These are phyloP conservation scores for Sebastes steindachneri DNA, from an alignment of 2,797 vertebrate species.

Conservation along the genomic window DNA sequence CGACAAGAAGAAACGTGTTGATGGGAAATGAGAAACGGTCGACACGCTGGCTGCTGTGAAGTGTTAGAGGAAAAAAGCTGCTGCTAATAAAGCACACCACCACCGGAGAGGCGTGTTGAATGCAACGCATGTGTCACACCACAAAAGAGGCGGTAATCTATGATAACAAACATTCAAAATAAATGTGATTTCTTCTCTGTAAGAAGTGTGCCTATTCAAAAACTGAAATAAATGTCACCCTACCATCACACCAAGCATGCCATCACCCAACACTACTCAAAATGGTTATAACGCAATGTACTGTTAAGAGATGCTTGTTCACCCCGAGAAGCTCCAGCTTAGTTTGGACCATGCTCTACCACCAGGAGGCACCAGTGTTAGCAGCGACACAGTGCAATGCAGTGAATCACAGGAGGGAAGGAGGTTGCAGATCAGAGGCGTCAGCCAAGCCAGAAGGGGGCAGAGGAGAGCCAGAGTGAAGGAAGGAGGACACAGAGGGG, in stretches of 20 bases:
- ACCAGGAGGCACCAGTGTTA: conserved; percentile 63
- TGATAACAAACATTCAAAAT: neutral
- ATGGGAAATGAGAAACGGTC: conserved; percentile 15
- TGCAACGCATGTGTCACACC: neutral
- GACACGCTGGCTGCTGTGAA: conserved; percentile 23
- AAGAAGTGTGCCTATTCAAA: neutral
- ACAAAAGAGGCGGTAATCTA: neutral
- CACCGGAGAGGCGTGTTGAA: conserved; percentile 16
- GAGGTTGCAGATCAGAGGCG: conserved; percentile 37
- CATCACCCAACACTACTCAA: conserved; percentile 8
- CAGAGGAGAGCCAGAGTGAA: conserved; percentile 48
- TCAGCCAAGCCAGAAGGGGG: conserved; percentile 55
- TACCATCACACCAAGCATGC: conserved; percentile 11
- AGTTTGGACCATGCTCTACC: conserved; percentile 32
- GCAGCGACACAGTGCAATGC: conserved; percentile 10
- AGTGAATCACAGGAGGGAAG: conserved; percentile 8
- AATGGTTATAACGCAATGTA: neutral
- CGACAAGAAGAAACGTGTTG: conserved; percentile 7
- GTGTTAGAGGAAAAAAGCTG: conserved; percentile 26
- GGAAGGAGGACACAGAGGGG: conserved; percentile 42
- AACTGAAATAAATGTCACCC: neutral
- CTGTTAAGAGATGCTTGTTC: neutral
- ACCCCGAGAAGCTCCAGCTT: neutral
- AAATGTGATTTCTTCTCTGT: neutral
- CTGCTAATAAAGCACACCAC: conserved; percentile 26